These are phyloP conservation scores for Mesocentrotus franciscanus DNA, from an alignment of 53 echinoderm and acorn worm species.

Conservation along the genomic window DNA sequence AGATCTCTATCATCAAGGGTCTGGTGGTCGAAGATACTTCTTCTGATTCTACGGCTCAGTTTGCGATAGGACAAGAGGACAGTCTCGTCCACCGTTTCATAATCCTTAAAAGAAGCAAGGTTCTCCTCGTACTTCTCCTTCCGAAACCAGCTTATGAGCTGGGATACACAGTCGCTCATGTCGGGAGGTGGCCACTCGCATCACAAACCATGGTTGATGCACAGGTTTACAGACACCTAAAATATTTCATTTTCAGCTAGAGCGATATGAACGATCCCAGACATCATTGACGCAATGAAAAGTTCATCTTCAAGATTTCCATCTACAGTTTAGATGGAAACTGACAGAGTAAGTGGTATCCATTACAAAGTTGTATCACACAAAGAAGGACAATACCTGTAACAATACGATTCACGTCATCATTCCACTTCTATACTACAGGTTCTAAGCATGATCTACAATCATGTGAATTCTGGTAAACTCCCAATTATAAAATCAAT, in stretches of 20 bases:
- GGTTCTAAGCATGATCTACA: not conserved
- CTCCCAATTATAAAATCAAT: constrained; percentile 6
- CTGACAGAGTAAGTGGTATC: not conserved
- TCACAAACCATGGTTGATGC: not conserved
- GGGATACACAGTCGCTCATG: not conserved
- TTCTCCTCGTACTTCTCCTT: not conserved
- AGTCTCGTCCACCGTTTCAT: constrained; percentile 14
- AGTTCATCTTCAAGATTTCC: not conserved
- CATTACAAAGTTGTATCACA: not conserved
- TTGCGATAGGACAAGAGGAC: constrained; percentile 36
- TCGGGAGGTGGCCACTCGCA: not conserved
- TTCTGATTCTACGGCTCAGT: constrained; percentile 16
- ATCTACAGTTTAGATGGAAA: not conserved
- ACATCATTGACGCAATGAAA: not conserved
- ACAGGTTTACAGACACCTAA: not conserved
- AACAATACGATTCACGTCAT: not conserved
- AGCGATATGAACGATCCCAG: not conserved
- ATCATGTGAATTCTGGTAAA: not conserved
- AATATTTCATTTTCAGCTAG: not conserved
- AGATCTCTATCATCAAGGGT: not conserved
- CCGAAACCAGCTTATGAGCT: not conserved
- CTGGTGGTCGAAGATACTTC: not conserved
- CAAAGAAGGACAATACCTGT: not conserved
- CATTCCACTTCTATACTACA: not conserved
- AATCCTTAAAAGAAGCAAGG: not conserved